phyloP scores from a whole-genome alignment of 2,113 vertebrate species.

The Rhinopomastus cyanomelas region DNA sequence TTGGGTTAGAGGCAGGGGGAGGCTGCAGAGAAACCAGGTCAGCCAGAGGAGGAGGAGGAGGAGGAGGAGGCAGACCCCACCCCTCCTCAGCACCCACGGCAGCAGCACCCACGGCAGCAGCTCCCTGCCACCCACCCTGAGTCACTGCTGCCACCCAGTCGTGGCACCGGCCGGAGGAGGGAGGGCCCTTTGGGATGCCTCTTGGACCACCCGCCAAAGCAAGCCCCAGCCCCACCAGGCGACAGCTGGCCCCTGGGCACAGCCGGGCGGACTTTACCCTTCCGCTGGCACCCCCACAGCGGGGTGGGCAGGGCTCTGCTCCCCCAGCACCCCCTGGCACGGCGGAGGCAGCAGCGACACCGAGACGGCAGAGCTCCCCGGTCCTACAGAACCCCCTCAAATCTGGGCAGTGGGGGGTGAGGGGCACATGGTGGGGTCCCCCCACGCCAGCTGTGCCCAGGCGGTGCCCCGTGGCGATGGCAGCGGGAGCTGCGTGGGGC shows the following conservation, averaged over 20 bases:
- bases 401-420: too few species aligned
- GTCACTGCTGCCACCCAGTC: accelerated
- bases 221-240: accelerated
- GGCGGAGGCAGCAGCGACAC: too few species aligned
- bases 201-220: accelerated
- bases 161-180: background rate
- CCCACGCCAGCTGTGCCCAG: too few species aligned
- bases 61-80: background rate
- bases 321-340: too few species aligned
- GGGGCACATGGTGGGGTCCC: too few species aligned
- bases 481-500: too few species aligned
- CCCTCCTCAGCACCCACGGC: accelerated
- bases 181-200: accelerated
- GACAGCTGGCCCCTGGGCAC: accelerated
- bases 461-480: too few species aligned
- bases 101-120: too few species aligned
- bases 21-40: background rate
- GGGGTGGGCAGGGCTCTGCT: too few species aligned
- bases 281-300: too few species aligned
- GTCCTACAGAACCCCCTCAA: too few species aligned
- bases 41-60: background rate
- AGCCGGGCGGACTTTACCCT: accelerated
- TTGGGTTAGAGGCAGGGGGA: background rate
- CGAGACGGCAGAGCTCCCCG: too few species aligned
- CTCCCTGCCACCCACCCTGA: background rate